These are phyloP conservation scores for Calameuta idolon DNA, from an alignment of 2,888 invertebrate genomes.

Conservation along the genomic window DNA sequence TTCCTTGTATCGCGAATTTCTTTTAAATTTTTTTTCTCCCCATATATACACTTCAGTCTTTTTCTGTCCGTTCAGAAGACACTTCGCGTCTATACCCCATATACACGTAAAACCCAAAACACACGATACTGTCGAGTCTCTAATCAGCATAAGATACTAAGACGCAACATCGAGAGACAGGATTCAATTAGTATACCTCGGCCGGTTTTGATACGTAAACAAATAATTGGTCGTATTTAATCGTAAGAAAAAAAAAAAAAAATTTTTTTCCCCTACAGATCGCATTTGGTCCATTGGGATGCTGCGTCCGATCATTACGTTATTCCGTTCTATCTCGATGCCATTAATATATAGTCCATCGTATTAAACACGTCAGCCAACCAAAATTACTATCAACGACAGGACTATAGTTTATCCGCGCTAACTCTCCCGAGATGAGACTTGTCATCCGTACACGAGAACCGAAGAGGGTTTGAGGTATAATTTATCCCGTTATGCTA, in stretches of 20 bases:
- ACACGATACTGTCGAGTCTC: not conserved
- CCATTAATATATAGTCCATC: not conserved
- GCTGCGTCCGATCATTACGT: not conserved
- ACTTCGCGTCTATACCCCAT: not conserved
- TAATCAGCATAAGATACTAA: not conserved
- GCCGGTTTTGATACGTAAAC: not conserved
- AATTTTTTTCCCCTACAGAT: not conserved
- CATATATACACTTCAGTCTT: not conserved
- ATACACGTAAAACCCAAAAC: not conserved
- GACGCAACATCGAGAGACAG: not conserved
- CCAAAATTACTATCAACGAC: not conserved
- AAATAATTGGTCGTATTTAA: not conserved
- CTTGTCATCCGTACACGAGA: slow-evolving; percentile 2
- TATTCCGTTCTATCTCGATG: not conserved
- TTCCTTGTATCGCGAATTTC: slow-evolving; percentile 9
- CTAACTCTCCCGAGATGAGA: not conserved
- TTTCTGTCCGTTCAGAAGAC: not conserved
- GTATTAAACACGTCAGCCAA: not conserved
- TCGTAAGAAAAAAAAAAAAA: not conserved
- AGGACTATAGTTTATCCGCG: slow-evolving; percentile 5
- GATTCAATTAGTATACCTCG: not conserved
- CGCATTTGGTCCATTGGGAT: not conserved
- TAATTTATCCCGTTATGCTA: slow-evolving; percentile 68
- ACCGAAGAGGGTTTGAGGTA: slow-evolving; percentile 38
- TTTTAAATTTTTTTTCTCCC: not conserved